phyloP scores from a whole-genome alignment of 2,113 vertebrate genomes.

The Columbina picui region DNA sequence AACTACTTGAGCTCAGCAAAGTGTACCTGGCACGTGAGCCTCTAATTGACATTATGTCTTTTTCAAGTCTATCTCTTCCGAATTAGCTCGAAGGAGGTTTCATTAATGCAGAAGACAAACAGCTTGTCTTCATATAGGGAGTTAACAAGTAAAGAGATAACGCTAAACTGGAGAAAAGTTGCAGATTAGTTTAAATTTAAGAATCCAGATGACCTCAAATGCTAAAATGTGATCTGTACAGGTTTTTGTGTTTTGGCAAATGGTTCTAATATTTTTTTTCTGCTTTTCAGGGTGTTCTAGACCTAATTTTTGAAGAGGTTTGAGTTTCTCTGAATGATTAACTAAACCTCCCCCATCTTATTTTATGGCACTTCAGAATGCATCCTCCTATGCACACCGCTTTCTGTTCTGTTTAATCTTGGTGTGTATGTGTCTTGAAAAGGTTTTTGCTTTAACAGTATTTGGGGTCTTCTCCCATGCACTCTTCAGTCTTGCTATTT shows the following conservation, averaged over 20 bases:
- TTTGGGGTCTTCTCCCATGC: neutral
- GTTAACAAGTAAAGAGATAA: neutral
- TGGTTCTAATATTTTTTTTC: neutral
- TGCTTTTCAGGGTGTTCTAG: neutral
- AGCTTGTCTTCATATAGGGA: neutral
- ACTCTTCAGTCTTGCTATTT: neutral
- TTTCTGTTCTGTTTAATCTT: neutral
- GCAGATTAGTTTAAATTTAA: neutral
- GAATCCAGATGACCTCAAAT: neutral
- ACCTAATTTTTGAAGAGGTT: neutral
- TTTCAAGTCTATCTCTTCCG: neutral
- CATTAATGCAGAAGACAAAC: neutral
- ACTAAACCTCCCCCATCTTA: neutral
- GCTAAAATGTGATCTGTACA: neutral
- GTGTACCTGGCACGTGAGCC: neutral
- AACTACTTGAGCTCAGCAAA: constrained; percentile 12
- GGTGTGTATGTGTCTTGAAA: neutral
- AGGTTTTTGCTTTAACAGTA: neutral
- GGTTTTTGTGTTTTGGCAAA: neutral
- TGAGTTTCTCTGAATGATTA: neutral
- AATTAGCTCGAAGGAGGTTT: neutral
- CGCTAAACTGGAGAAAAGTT: neutral
- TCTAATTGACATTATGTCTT: neutral
- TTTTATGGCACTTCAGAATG: neutral
- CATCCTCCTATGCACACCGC: neutral